Conservation (phyloP, 2,888 invertebrate species). For the Drosophila austrosaltans region DNA sequence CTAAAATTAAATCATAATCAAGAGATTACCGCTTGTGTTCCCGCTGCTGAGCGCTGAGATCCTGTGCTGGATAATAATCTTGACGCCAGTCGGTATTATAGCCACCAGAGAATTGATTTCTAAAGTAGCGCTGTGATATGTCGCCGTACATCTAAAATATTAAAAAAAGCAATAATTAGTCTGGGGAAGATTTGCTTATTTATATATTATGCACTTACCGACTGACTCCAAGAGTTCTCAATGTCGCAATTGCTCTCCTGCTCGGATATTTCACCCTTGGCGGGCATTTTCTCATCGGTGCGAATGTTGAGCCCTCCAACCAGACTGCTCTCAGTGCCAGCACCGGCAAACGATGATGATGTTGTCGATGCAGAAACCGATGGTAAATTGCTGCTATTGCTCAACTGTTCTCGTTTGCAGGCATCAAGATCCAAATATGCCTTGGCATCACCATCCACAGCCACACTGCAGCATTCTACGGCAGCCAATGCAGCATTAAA, state of each 20-base stretch:
- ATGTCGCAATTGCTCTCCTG: slow-evolving; percentile 93
- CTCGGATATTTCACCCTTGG: slow-evolving; percentile 93
- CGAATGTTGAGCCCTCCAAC: slow-evolving; percentile 87
- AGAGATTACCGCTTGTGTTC: slow-evolving; percentile 71
- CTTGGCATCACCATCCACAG: slow-evolving; percentile 80
- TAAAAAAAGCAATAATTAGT: not conserved
- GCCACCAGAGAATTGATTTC: slow-evolving; percentile 73
- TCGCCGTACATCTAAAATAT: slow-evolving; percentile 80
- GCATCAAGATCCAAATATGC: slow-evolving; percentile 82
- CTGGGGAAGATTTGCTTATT: not conserved
- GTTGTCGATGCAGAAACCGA: slow-evolving; percentile 75
- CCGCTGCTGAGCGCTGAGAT: slow-evolving; percentile 76
- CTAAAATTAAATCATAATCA: not conserved
- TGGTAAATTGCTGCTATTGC: slow-evolving; percentile 66
- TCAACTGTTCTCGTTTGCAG: slow-evolving; percentile 78
- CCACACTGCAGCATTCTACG: slow-evolving; percentile 76
- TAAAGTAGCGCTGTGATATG: slow-evolving; percentile 81
- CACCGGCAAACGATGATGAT: slow-evolving; percentile 79
- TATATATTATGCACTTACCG: slow-evolving; percentile 84
- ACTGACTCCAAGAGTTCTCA: slow-evolving; percentile 88
- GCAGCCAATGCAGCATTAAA: slow-evolving; percentile 75
- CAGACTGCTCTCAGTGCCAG: slow-evolving; percentile 82
- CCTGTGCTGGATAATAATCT: slow-evolving; percentile 81
- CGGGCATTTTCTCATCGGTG: slow-evolving; percentile 94
- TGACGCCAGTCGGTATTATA: slow-evolving; percentile 81